phyloP scores from a whole-genome alignment of 1,140 invertebrate species.

The Leptopilina boulardi region DNA sequence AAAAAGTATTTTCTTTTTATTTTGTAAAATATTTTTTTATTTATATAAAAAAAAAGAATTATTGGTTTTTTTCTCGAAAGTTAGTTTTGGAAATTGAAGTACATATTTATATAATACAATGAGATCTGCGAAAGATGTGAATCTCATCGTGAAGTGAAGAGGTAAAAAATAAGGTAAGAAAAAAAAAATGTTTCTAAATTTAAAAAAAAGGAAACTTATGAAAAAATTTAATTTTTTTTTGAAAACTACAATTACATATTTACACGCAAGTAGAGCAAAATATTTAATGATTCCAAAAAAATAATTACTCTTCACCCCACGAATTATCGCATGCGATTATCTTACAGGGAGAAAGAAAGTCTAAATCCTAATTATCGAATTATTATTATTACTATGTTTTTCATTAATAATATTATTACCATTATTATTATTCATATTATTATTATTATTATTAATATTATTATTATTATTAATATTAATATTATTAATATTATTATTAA shows the following conservation, averaged over 20 bases:
- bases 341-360: constrained; percentile 34
- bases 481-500: neutral
- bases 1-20: neutral
- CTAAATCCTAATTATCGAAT: constrained; percentile 20
- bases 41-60: neutral
- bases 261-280: too few species aligned
- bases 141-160: constrained; percentile 22
- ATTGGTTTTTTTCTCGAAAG: neutral
- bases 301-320: constrained; percentile 22
- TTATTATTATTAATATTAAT: constrained; percentile 36
- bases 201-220: too few species aligned
- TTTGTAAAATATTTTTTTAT: neutral
- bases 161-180: neutral
- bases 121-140: constrained; percentile 21
- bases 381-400: neutral
- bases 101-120: neutral
- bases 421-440: neutral
- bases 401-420: neutral
- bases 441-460: constrained; percentile 35
- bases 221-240: too few species aligned
- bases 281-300: too few species aligned
- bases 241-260: too few species aligned
- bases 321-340: constrained; percentile 40
- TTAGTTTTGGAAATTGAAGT: neutral
- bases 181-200: neutral